Conservation (phyloP, 2,797 vertebrate genomes). For the Acestrorhynchus altus region DNA sequence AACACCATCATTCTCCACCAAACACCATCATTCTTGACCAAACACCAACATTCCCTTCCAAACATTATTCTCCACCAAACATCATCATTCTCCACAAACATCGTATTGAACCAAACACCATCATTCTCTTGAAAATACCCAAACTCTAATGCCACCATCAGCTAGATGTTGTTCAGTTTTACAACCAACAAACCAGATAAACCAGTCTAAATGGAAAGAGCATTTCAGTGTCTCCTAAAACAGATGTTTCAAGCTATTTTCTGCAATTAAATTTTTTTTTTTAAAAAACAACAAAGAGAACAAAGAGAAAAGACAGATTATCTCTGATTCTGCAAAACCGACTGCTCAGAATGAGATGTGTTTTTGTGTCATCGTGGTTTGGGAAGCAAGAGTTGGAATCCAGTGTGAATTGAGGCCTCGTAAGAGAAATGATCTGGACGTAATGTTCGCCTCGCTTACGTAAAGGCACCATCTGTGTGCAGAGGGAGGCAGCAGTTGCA, state of each 20-base stretch:
- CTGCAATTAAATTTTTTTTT: too few species aligned
- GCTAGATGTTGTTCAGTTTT: too few species aligned
- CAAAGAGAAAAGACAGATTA: neutral
- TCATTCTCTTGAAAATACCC: neutral
- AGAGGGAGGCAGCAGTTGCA: constrained; percentile 55
- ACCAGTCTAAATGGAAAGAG: too few species aligned
- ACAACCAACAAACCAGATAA: too few species aligned
- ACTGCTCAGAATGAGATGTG: constrained; percentile 5
- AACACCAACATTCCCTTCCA: neutral
- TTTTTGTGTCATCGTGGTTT: neutral
- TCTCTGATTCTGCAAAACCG: neutral
- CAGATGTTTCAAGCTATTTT: neutral
- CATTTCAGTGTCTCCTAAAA: too few species aligned
- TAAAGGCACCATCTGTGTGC: constrained; percentile 64
- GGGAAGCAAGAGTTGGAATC: neutral
- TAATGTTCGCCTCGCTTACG: constrained; percentile 52
- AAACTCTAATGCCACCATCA: too few species aligned
- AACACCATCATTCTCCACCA: neutral
- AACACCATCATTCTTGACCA: neutral
- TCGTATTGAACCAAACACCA: neutral
- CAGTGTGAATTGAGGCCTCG: constrained; percentile 24
- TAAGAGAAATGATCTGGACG: constrained; percentile 49
- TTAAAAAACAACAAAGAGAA: too few species aligned
- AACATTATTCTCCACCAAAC: neutral
- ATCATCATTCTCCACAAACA: neutral